These are phyloP conservation scores for Cremastinae sp. DNA, from an alignment of 2,888 invertebrate genomes.

Conservation along the genomic window DNA sequence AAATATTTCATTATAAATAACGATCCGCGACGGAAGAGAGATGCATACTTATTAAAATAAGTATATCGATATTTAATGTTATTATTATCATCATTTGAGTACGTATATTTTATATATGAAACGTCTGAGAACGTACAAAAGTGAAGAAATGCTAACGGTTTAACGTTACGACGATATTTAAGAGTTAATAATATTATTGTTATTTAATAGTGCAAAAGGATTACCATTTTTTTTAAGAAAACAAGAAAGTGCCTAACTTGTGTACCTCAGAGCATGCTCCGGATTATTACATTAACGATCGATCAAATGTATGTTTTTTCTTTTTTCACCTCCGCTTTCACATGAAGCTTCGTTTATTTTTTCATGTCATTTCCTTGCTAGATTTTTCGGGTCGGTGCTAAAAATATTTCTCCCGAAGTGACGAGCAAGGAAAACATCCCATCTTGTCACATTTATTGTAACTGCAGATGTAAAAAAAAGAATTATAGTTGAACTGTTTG, in stretches of 20 bases:
- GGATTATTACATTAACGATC: constrained; percentile 68
- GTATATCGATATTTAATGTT: constrained; percentile 73
- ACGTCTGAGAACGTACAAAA: constrained; percentile 43
- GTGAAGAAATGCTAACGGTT: constrained; percentile 58
- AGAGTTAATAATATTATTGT: constrained; percentile 62
- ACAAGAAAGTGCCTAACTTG: constrained; percentile 71
- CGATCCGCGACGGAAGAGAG: constrained; percentile 27
- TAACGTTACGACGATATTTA: constrained; percentile 56
- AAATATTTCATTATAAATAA: constrained; percentile 53
- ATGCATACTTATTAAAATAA: constrained; percentile 74
- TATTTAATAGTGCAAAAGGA: constrained; percentile 47
- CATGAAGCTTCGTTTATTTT: constrained; percentile 1
- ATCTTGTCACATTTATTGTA: neutral
- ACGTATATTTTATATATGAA: constrained; percentile 67
- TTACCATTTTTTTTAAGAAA: constrained; percentile 52
- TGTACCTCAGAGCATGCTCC: constrained; percentile 75
- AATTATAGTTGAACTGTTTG: too few species aligned
- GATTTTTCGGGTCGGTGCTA: constrained; percentile 42
- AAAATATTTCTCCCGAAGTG: neutral
- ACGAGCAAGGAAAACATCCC: constrained; percentile 27
- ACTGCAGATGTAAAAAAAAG: constrained; percentile 7
- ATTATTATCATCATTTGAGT: constrained; percentile 62
- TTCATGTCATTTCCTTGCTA: constrained; percentile 16
- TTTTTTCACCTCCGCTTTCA: neutral
- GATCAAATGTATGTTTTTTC: constrained; percentile 20